Base-by-base conservation (phyloP, 2,797 vertebrate genomes). In the Austrolebias charrua region DNA sequence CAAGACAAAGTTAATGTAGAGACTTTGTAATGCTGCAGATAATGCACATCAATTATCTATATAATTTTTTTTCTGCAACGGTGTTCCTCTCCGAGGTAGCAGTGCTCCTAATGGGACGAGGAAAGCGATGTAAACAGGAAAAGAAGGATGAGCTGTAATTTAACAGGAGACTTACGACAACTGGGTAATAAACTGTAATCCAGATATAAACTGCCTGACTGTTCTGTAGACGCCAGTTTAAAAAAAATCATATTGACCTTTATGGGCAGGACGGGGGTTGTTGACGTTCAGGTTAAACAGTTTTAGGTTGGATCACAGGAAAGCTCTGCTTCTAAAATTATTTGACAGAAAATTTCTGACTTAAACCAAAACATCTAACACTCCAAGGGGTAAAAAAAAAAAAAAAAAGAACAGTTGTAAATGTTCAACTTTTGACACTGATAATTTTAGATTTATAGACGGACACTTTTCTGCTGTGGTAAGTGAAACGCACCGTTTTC, bases 121-220 rank as follows among this genome's bases (percentile, higher is more conserved):
- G 19, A 16, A 19, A 45, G 1, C 35, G 20, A 28, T 29, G 13
- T 19, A 18, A 52, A 19, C 16, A 12, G 40, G n/a, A 71, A 61
- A 38, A 61, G 4, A 18, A 51, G 13, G 10, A 66, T 38, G 29
- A 54, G n/a, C 55, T 60, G 10, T 64, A 19, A 56, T 53, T 47
- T 13, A 28, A 29, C 9, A 19, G 19, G 15, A 47, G 44, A 45
- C 3, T 20, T 60, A 35, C 12, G 59, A 62, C 19, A 45, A 16
- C n/a, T 67, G 9, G 62, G 60, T 28, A 45, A 64, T 75, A 20
- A 68, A 51, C 15, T 63, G 18, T n/a, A 65, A 47, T 66, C 62
- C 33, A 60, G 33, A 46, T 53, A 15, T 73, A 33, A 78, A 52
- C 54, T 47, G n/a, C 20, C 51, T 38, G 40, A 58, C 7, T 47